phyloP scores from a whole-genome alignment of 1,140 invertebrate species.

The Cepaea nemoralis region DNA sequence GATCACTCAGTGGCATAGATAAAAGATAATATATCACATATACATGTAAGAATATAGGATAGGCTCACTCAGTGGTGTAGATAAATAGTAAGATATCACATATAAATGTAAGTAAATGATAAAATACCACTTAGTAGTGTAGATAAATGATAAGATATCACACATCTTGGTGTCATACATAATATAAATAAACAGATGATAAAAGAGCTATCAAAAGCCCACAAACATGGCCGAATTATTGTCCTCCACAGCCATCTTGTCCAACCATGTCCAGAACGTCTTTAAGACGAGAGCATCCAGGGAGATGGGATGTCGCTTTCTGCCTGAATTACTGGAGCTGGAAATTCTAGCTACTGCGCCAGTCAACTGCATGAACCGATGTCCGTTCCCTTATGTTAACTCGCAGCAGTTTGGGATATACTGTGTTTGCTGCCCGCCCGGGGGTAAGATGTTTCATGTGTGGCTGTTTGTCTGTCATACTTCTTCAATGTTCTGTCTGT shows the following conservation, averaged over 20 bases:
- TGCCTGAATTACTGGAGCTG: slow-evolving; percentile 33
- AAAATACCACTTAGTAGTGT: too few species aligned
- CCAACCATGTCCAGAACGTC: slow-evolving; percentile 26
- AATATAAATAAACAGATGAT: background rate
- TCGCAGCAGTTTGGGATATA: slow-evolving; percentile 27
- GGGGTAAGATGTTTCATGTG: too few species aligned
- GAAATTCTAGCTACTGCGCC: slow-evolving; percentile 13
- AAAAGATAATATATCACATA: too few species aligned
- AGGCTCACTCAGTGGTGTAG: too few species aligned
- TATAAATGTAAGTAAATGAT: too few species aligned
- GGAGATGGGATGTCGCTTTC: slow-evolving; percentile 33
- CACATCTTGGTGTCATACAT: background rate
- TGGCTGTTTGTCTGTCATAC: too few species aligned
- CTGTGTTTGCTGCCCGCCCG: slow-evolving; percentile 31
- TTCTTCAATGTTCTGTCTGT: too few species aligned
- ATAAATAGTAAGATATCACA: too few species aligned
- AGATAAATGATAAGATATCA: too few species aligned
- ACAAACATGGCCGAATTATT: background rate
- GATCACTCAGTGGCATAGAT: too few species aligned
- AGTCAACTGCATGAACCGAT: slow-evolving; percentile 20
- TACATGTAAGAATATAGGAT: too few species aligned
- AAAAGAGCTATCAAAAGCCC: background rate
- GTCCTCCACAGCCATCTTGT: background rate
- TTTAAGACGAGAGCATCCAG: slow-evolving; percentile 22
- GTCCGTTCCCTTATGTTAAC: slow-evolving; percentile 32